phyloP scores from a whole-genome alignment of 2,797 vertebrate species.

The Stomatorhinus walkeri region DNA sequence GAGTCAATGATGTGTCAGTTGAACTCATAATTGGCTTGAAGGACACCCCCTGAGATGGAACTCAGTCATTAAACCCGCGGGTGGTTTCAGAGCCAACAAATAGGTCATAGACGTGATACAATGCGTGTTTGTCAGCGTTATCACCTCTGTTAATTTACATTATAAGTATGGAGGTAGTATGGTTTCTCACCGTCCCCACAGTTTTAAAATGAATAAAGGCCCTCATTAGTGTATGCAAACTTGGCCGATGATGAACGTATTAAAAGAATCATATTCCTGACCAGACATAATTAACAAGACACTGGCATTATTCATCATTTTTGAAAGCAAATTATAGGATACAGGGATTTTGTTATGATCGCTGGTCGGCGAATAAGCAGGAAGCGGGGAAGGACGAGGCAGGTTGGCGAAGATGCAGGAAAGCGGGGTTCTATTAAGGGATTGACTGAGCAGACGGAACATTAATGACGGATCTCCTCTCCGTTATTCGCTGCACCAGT shows the following conservation, averaged over 20 bases:
- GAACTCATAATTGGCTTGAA: conserved; percentile 13
- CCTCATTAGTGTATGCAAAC: neutral
- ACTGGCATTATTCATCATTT: neutral
- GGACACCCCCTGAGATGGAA: neutral
- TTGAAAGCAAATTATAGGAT: neutral
- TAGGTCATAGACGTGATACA: neutral
- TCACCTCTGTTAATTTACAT: neutral
- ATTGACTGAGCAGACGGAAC: too few species aligned
- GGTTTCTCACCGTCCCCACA: neutral
- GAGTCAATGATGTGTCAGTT: conserved; percentile 7
- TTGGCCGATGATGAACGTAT: neutral
- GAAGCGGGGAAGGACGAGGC: too few species aligned
- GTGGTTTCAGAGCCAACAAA: neutral
- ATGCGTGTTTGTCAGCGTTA: neutral
- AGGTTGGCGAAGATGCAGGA: too few species aligned
- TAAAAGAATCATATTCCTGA: neutral
- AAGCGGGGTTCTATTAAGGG: too few species aligned
- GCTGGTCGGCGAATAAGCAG: too few species aligned
- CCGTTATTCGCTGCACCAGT: too few species aligned
- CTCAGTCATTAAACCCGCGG: conserved; percentile 1
- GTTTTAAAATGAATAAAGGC: neutral
- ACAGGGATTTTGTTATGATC: neutral
- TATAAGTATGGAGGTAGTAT: neutral
- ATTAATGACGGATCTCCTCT: too few species aligned
- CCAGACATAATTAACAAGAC: neutral